A percentile compares a stretch with the other conserved stretches of the same genome.
phyloP scores from a whole-genome alignment of 2,888 invertebrate genomes.

The Drosophila atripex region DNA sequence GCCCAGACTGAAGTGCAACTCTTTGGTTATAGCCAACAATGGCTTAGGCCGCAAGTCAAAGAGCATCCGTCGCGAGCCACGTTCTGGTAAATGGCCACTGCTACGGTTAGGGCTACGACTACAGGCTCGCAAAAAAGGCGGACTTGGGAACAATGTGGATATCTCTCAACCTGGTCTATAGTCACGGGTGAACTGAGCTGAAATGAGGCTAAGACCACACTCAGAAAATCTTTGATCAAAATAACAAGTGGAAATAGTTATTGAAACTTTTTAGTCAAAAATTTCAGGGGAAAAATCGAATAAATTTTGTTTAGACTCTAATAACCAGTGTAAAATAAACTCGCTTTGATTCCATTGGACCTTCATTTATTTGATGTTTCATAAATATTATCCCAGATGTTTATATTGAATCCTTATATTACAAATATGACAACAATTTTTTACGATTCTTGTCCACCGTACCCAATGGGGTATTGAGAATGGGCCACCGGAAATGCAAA shows the following conservation, averaged over 20 bases:
- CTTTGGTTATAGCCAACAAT: constrained; percentile 53
- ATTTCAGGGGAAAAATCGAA: not conserved
- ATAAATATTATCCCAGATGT: not conserved
- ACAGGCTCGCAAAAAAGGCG: constrained; percentile 24
- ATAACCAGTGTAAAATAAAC: no score
- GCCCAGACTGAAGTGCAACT: constrained; percentile 60
- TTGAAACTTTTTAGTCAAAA: not conserved
- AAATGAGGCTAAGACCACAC: constrained; percentile 28
- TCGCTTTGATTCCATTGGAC: not conserved
- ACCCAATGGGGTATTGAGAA: not conserved
- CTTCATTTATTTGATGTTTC: not conserved
- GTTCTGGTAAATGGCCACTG: constrained; percentile 61
- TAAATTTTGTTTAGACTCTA: not conserved
- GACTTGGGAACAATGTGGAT: constrained; percentile 36
- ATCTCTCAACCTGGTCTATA: constrained; percentile 26
- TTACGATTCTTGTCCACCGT: not conserved
- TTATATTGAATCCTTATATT: no score
- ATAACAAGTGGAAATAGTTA: not conserved
- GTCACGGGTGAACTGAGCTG: constrained; percentile 15
- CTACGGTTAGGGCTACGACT: constrained; percentile 8
- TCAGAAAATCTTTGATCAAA: not conserved
- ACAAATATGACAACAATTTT: not conserved
- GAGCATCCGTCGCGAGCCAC: constrained; percentile 65
- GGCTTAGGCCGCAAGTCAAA: constrained; percentile 70
- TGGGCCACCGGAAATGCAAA: constrained; percentile 62